phyloP scores from a whole-genome alignment of 2,888 invertebrate species.

The Lepidocyrtoides sp. region DNA sequence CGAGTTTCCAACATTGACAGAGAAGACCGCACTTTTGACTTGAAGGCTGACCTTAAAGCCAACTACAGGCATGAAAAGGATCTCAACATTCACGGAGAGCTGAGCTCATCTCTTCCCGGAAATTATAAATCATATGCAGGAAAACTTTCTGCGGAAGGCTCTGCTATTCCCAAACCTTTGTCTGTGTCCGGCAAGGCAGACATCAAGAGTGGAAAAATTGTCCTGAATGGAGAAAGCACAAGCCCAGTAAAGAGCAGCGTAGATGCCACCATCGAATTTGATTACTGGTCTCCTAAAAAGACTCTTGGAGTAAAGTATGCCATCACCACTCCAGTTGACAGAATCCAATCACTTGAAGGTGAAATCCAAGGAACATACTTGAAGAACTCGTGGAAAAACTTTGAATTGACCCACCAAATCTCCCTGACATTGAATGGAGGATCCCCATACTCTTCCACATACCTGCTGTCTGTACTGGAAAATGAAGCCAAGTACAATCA shows the following conservation, averaged over 20 bases:
- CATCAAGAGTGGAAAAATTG: slow-evolving; percentile 71
- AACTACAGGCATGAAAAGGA: slow-evolving; percentile 80
- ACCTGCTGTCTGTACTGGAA: slow-evolving; percentile 77
- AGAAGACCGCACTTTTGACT: slow-evolving; percentile 78
- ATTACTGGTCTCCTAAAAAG: slow-evolving; percentile 82
- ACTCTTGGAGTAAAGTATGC: slow-evolving; percentile 80
- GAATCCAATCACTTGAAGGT: slow-evolving; percentile 73
- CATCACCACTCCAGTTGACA: slow-evolving; percentile 81
- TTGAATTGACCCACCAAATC: slow-evolving; percentile 81
- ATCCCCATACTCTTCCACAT: slow-evolving; percentile 74
- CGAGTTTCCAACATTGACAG: slow-evolving; percentile 79
- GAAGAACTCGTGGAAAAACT: slow-evolving; percentile 79
- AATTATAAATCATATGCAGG: slow-evolving; percentile 81
- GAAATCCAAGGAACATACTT: slow-evolving; percentile 70
- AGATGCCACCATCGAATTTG: slow-evolving; percentile 80
- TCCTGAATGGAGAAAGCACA: slow-evolving; percentile 67
- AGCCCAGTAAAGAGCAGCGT: slow-evolving; percentile 73
- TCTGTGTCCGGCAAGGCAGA: slow-evolving; percentile 77
- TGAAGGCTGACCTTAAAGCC: slow-evolving; percentile 79
- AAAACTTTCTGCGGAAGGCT: slow-evolving; percentile 79
- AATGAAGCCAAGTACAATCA: slow-evolving; percentile 81
- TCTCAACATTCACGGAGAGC: slow-evolving; percentile 75
- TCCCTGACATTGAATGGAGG: slow-evolving; percentile 78
- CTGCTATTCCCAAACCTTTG: slow-evolving; percentile 77
- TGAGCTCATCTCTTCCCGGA: slow-evolving; percentile 79